A percentile compares a stretch with the other conserved stretches of the same genome.
phyloP scores from a whole-genome alignment of 1,140 invertebrate species.

The Rhizoglyphus robini region DNA sequence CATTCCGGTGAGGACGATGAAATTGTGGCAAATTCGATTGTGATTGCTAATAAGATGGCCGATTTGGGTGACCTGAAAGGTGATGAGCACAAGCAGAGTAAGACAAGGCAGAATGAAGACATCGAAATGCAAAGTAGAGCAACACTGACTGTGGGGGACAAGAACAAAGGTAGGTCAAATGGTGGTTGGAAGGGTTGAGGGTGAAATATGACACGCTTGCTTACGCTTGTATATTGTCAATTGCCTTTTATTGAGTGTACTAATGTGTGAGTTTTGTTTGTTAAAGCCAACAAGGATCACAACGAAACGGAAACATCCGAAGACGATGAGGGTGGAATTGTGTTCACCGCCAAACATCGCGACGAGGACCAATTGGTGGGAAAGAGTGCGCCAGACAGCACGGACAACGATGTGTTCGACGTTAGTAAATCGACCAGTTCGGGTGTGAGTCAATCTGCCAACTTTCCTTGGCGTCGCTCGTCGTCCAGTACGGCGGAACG shows the following conservation, averaged over 20 bases:
- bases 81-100: background rate
- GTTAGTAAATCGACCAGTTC: background rate
- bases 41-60: background rate
- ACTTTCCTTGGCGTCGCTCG: constrained; percentile 8
- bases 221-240: too few species aligned
- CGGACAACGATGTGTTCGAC: background rate
- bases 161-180: too few species aligned
- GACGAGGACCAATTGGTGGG: constrained; percentile 26
- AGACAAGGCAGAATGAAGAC: background rate
- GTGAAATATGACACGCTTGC: too few species aligned
- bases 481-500: background rate
- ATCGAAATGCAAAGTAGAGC: too few species aligned
- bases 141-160: too few species aligned
- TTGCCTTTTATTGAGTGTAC: background rate
- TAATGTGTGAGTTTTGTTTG: background rate
- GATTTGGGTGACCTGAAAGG: background rate
- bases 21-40: background rate
- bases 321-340: constrained; percentile 65
- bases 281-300: background rate
- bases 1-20: background rate
- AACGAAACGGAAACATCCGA: background rate
- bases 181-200: too few species aligned
- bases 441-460: background rate
- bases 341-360: constrained; percentile 65
- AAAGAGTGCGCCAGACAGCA: too few species aligned